Evolutionary conservation across 2,797 vertebrate genomes (phyloP).

Genomic region (Onychomys leucogaster): DNA sequence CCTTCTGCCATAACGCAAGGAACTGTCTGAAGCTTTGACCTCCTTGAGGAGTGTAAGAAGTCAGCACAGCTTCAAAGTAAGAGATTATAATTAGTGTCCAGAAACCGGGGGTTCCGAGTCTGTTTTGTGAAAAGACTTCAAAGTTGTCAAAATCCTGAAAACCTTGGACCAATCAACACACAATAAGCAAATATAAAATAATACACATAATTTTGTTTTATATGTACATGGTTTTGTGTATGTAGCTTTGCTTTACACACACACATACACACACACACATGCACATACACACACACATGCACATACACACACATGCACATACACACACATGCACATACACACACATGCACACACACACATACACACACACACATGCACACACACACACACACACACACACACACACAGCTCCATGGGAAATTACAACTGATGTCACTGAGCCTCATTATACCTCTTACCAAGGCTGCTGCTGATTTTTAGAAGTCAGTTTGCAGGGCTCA

Average conservation of each 20-base stretch:
- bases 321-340: no score
- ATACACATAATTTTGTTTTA: not conserved
- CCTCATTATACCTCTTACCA: not conserved
- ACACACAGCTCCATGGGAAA: not conserved
- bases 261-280: no score
- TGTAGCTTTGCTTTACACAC: not conserved
- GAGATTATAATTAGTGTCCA: not conserved
- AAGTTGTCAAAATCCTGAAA: not conserved
- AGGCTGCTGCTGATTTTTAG: not conserved
- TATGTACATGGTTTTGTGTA: not conserved
- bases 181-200: slow-evolving; percentile 1
- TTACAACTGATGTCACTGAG: not conserved
- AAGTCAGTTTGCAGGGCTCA: not conserved
- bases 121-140: slow-evolving; percentile 16
- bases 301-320: no score
- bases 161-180: slow-evolving; percentile 39
- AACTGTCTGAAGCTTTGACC: not conserved
- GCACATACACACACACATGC: no score
- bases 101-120: slow-evolving; percentile 34
- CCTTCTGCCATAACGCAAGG: not conserved
- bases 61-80: not conserved
- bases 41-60: not conserved
- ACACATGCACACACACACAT: no score
- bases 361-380: no score
- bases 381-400: not conserved